Conservation (phyloP, 2,888 invertebrate species). For the Acheta domesticus region DNA sequence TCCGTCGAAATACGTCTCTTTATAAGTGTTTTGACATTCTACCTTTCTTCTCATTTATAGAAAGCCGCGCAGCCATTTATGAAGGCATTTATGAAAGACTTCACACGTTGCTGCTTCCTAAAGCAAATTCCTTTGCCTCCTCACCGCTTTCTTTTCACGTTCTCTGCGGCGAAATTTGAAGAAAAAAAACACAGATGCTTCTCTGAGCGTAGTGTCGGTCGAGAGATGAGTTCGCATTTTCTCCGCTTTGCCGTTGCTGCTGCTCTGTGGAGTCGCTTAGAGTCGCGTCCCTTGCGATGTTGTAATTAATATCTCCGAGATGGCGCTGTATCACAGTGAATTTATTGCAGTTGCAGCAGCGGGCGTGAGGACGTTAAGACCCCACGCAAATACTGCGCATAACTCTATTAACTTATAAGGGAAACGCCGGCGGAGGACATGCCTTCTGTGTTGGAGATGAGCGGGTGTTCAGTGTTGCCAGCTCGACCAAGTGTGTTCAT, state of each 20-base stretch:
- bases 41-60: neutral
- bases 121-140: conserved; percentile 5
- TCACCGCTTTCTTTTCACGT: neutral
- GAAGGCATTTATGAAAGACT: neutral
- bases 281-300: neutral
- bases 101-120: neutral
- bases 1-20: neutral
- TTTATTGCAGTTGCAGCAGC: neutral
- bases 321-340: neutral
- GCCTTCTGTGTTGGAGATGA: too few relatives aligned
- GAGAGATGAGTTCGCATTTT: neutral
- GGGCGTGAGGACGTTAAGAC: neutral
- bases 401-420: neutral
- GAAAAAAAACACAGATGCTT: neutral
- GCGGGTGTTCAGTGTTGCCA: too few relatives aligned
- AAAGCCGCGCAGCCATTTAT: neutral
- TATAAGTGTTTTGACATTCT: neutral
- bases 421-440: neutral
- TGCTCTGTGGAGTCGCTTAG: neutral
- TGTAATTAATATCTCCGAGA: neutral
- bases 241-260: neutral
- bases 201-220: neutral
- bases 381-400: neutral
- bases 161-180: neutral
- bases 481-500: too few relatives aligned